Evolutionary conservation across 2,113 vertebrate species (phyloP).

Genomic region (Falcunculus frontatus): DNA sequence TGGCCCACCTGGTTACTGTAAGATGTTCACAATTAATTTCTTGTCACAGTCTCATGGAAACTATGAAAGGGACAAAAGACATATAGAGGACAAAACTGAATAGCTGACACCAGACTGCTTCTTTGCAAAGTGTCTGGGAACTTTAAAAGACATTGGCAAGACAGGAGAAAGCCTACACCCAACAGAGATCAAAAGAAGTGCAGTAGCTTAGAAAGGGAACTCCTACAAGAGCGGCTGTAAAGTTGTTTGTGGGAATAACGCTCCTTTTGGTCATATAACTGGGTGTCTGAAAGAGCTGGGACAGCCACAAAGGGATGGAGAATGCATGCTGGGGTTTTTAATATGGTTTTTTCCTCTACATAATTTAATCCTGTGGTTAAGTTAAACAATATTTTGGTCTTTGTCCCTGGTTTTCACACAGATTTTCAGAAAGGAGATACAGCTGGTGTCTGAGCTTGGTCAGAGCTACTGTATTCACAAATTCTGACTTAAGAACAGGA

Average conservation of each 20-base stretch:
- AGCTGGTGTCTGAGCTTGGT: not conserved
- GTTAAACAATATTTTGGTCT: not conserved
- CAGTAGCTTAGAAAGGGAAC: not conserved
- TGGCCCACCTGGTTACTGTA: not conserved
- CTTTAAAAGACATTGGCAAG: not conserved
- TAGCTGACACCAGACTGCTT: not conserved
- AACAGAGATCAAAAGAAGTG: conserved; percentile 18
- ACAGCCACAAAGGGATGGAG: not conserved
- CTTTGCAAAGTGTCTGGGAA: not conserved
- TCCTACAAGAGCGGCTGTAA: not conserved
- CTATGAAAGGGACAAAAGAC: not conserved
- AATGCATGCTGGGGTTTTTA: not conserved
- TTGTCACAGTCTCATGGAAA: not conserved
- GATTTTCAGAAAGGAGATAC: not conserved
- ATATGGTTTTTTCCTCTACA: not conserved
- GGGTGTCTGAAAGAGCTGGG: not conserved
- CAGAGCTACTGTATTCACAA: not conserved
- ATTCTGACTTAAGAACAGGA: not conserved
- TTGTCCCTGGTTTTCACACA: not conserved
- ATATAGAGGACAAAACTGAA: not conserved
- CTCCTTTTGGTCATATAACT: conserved; percentile 20
- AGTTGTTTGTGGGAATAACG: not conserved
- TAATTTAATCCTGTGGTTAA: conserved; percentile 8
- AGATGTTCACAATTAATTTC: not conserved
- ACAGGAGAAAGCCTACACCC: not conserved